phyloP scores from a whole-genome alignment of 2,797 vertebrate species.

The Percopsis omiscomaycus region DNA sequence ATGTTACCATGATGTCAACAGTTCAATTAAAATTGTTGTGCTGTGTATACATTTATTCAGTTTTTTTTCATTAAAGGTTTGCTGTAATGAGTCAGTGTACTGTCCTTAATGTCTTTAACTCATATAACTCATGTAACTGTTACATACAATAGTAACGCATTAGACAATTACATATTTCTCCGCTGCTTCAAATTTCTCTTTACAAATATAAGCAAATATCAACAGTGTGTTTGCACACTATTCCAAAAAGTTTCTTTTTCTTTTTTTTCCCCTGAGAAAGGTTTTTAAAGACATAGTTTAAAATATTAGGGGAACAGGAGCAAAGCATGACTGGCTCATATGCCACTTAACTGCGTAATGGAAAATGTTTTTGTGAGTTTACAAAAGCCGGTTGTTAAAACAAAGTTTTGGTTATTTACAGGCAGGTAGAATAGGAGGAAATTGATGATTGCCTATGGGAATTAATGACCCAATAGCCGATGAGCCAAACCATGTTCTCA shows the following conservation, averaged over 20 bases:
- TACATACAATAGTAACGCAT: no score
- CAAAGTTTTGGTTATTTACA: no score
- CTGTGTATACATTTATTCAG: no score
- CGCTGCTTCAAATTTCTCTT: background rate
- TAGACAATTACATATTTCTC: no score
- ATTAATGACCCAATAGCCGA: background rate
- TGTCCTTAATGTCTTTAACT: no score
- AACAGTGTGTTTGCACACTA: background rate
- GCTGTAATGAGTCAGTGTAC: no score
- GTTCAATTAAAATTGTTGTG: no score
- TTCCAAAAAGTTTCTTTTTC: no score
- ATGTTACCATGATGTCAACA: no score
- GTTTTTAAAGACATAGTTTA: slow-evolving; percentile 10
- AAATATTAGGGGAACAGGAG: background rate
- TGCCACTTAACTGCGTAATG: background rate
- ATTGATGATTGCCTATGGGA: slow-evolving; percentile 24
- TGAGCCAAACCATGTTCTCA: slow-evolving; percentile 2
- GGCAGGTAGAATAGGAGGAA: slow-evolving; percentile 27
- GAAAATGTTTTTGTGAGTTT: background rate
- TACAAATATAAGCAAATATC: slow-evolving; percentile 5
- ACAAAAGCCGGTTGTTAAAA: no score
- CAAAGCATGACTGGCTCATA: background rate
- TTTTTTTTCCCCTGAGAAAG: slow-evolving; percentile 3
- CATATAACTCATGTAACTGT: no score
- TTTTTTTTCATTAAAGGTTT: no score